Conservation (phyloP, 1,140 invertebrate species). For the Himalopsyche phryganea region DNA sequence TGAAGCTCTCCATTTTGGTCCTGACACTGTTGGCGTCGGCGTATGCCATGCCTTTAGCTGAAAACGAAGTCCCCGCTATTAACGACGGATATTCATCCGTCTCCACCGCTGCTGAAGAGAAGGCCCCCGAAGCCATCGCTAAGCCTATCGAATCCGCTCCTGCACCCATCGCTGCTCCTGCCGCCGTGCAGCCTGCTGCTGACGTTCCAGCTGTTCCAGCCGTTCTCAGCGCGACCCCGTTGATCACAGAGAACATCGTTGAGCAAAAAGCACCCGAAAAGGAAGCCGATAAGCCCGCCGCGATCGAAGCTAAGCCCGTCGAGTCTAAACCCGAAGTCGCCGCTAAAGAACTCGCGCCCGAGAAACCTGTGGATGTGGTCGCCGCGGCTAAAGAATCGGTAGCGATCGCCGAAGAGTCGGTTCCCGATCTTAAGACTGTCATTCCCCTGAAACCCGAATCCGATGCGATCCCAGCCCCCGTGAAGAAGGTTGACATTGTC, state of each 20-base stretch:
- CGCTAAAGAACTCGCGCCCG: constrained; percentile 6
- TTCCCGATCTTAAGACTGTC: constrained; percentile 11
- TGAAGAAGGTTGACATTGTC: constrained; percentile 20
- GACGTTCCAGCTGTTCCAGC: neutral
- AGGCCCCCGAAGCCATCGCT: constrained; percentile 2
- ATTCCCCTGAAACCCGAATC: neutral
- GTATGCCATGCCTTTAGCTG: constrained; percentile 21
- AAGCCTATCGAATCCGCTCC: neutral
- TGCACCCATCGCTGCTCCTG: neutral
- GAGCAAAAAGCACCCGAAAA: constrained; percentile 3
- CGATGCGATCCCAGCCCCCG: constrained; percentile 8
- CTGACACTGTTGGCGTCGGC: constrained; percentile 25
- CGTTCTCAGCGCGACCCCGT: constrained; percentile 1
- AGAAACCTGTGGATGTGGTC: constrained; percentile 19
- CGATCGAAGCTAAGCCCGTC: constrained; percentile 5
- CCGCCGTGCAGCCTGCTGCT: neutral
- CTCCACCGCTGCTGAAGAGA: constrained; percentile 23
- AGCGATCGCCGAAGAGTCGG: constrained; percentile 28
- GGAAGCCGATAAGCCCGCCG: neutral
- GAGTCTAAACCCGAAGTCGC: constrained; percentile 10
- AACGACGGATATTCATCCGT: constrained; percentile 28
- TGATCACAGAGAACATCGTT: neutral
- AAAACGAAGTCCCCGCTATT: constrained; percentile 13
- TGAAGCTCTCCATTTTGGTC: constrained; percentile 29
- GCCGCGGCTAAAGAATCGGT: constrained; percentile 19